Conservation (phyloP, 2,113 vertebrate species). For the Cinclus cinclus region DNA sequence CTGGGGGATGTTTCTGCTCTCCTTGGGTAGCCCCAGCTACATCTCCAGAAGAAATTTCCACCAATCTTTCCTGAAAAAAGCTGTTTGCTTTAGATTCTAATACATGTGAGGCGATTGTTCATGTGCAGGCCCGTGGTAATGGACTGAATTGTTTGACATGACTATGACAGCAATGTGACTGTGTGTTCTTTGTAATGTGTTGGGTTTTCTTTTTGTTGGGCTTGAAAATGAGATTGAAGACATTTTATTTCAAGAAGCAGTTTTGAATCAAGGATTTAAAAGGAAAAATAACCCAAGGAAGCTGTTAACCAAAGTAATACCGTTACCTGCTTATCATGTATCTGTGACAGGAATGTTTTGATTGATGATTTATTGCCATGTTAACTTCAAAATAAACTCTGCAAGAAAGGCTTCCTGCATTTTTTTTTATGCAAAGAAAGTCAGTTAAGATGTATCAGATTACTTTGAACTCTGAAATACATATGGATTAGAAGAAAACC, state of each 20-base stretch:
- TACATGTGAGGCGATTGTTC: not conserved
- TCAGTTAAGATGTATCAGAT: not conserved
- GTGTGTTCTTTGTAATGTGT: not conserved
- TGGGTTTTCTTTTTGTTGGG: not conserved
- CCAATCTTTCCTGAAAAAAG: not conserved
- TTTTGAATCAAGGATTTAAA: not conserved
- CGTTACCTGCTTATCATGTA: not conserved
- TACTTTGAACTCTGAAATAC: not conserved
- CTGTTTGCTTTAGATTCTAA: not conserved
- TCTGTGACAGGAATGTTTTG: not conserved
- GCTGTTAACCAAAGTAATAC: not conserved
- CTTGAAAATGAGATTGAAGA: not conserved
- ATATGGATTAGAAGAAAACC: not conserved
- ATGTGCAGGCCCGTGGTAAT: accelerated
- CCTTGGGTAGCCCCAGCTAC: not conserved
- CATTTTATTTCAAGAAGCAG: not conserved
- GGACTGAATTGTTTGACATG: not conserved
- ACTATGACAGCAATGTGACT: not conserved
- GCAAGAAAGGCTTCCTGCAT: not conserved
- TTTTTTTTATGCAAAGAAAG: not conserved
- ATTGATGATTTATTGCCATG: not conserved
- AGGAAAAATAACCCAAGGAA: not conserved
- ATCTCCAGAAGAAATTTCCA: not conserved
- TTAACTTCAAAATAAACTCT: not conserved
- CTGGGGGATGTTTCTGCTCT: not conserved